Evolutionary conservation across 2,113 vertebrate genomes (phyloP).

Genomic region (Zapornia atra): DNA sequence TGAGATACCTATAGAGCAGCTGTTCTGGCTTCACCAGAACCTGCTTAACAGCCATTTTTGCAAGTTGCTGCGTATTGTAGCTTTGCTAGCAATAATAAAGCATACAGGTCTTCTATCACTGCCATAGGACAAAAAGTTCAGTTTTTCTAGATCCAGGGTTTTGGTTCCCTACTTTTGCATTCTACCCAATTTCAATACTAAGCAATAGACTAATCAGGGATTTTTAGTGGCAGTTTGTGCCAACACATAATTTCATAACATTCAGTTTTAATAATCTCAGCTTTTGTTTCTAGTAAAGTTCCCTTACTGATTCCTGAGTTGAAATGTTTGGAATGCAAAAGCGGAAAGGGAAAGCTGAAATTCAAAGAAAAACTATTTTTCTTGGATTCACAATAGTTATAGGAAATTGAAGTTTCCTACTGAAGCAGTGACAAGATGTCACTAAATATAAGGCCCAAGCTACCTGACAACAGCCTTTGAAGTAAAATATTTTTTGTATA

Average conservation of each 20-base stretch:
- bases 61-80: background rate
- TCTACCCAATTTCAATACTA: background rate
- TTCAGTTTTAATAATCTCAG: background rate
- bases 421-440: slow-evolving; percentile 12
- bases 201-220: background rate
- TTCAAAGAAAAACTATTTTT: slow-evolving; percentile 16
- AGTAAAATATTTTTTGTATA: slow-evolving; percentile 19
- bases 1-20: background rate
- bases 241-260: background rate
- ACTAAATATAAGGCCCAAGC: background rate
- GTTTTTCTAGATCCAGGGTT: background rate
- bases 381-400: background rate
- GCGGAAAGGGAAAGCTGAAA: background rate
- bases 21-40: background rate
- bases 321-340: slow-evolving; percentile 33
- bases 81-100: background rate
- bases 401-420: slow-evolving; percentile 17
- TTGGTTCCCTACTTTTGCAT: background rate
- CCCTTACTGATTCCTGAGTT: background rate
- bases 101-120: background rate
- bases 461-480: slow-evolving; percentile 6
- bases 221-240: background rate
- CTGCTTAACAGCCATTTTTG: background rate
- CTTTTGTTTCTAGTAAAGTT: background rate
- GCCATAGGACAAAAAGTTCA: background rate